Evolutionary conservation across 2,797 vertebrate species (phyloP).

Genomic region (Corythornis leucogaster): DNA sequence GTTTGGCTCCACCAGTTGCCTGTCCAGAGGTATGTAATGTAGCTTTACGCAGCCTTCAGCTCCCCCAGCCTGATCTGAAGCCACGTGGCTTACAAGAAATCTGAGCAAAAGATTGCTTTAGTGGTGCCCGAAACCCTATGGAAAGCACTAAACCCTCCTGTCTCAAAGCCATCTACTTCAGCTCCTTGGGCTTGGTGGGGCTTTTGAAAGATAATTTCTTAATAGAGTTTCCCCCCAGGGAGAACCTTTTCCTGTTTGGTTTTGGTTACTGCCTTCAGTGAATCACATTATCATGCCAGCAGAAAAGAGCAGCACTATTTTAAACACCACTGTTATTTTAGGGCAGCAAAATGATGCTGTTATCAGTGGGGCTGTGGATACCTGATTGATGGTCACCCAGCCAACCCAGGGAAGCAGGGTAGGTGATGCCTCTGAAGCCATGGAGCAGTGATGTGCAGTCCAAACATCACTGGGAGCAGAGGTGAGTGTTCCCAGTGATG

Average conservation of each 20-base stretch:
- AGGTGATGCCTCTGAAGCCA: not conserved
- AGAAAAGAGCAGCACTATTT: not conserved
- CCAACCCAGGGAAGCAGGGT: not conserved
- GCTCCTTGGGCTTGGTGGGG: not conserved
- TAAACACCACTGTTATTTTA: not conserved
- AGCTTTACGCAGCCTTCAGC: not conserved
- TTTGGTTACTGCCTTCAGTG: not conserved
- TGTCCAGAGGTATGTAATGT: fast-evolving
- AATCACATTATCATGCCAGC: not conserved
- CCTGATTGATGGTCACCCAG: not conserved
- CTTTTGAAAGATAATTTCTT: not conserved
- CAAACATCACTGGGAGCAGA: not conserved
- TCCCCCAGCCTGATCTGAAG: not conserved
- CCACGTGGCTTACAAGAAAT: not conserved
- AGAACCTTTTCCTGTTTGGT: not conserved
- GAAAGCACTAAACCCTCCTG: not conserved
- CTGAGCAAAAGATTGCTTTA: not conserved
- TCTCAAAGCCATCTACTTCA: not conserved
- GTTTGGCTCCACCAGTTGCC: not conserved
- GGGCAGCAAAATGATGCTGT: not conserved
- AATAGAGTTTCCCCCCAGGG: not conserved
- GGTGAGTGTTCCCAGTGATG: not conserved
- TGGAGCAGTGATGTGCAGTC: not conserved
- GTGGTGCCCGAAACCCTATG: not conserved
- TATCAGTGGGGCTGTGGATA: not conserved